These are phyloP conservation scores for Lophius piscatorius DNA, from an alignment of 2,113 vertebrate species.

Conservation along the genomic window DNA sequence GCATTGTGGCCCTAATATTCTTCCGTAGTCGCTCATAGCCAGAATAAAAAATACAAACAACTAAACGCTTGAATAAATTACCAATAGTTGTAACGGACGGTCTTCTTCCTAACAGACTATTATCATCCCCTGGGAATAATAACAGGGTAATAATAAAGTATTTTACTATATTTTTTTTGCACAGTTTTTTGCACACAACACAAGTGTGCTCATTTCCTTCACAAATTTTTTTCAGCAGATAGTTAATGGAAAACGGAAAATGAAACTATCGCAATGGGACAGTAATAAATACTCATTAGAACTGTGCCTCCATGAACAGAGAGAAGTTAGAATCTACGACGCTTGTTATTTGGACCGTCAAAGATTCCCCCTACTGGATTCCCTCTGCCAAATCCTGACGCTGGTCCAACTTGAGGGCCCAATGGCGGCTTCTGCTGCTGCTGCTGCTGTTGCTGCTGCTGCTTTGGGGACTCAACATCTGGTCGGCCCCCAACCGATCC, in stretches of 20 bases:
- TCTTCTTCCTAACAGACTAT: too few relatives aligned
- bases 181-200: too few relatives aligned
- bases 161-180: too few relatives aligned
- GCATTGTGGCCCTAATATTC: too few relatives aligned
- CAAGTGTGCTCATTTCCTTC: too few relatives aligned
- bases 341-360: constrained; percentile 96
- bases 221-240: too few relatives aligned
- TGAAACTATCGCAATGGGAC: background rate
- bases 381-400: constrained; percentile 90
- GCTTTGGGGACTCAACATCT: constrained; percentile 90
- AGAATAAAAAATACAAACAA: too few relatives aligned
- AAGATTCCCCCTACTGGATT: constrained; percentile 87
- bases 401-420: constrained; percentile 84
- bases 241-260: background rate
- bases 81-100: too few relatives aligned
- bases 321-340: constrained; percentile 87
- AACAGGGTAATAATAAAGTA: too few relatives aligned
- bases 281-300: background rate
- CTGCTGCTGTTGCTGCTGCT: constrained; percentile 30
- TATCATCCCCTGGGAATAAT: too few relatives aligned
- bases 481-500: constrained; percentile 84
- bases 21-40: too few relatives aligned
- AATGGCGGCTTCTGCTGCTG: constrained; percentile 55
- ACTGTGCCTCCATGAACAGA: background rate
- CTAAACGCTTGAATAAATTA: too few relatives aligned